A percentile compares a stretch with the other conserved stretches of the same genome.
Evolutionary conservation across 2,888 invertebrate species (phyloP).

Genomic region (Athrips mouffetella): DNA sequence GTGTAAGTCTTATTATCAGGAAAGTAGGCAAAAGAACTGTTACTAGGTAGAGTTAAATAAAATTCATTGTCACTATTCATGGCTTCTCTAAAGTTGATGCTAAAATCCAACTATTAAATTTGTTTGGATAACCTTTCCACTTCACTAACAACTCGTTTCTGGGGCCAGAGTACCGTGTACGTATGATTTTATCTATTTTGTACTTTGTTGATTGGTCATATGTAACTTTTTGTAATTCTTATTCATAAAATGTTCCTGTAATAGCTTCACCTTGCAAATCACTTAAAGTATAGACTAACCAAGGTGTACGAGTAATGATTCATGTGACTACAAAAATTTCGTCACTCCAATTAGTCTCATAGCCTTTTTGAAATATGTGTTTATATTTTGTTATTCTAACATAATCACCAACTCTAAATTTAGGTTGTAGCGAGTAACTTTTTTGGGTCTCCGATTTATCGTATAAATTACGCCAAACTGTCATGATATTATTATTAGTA

Average conservation of each 20-base stretch:
- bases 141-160: conserved; percentile 32
- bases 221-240: conserved; percentile 29
- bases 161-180: conserved; percentile 22
- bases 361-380: conserved; percentile 32
- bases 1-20: conserved; percentile 26
- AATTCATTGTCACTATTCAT: conserved; percentile 28
- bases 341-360: conserved; percentile 35
- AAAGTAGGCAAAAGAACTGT: conserved; percentile 27
- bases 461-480: conserved; percentile 24
- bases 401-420: conserved; percentile 20
- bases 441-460: neutral
- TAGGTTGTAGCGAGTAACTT: conserved; percentile 5
- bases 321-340: conserved; percentile 28
- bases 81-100: conserved; percentile 21
- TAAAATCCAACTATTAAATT: conserved; percentile 30
- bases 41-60: conserved; percentile 24
- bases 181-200: conserved; percentile 25
- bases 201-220: conserved; percentile 21
- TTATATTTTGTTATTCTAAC: conserved; percentile 31
- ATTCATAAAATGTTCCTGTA: conserved; percentile 30
- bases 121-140: conserved; percentile 33
- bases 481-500: conserved; percentile 26
- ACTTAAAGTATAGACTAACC: conserved; percentile 26
- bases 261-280: conserved; percentile 26
- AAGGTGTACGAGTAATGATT: conserved; percentile 18